Evolutionary conservation across 1,140 invertebrate genomes (phyloP), one percentile per base, ranked within the genome.

Genomic region (Drosophila prosaltans): DNA sequence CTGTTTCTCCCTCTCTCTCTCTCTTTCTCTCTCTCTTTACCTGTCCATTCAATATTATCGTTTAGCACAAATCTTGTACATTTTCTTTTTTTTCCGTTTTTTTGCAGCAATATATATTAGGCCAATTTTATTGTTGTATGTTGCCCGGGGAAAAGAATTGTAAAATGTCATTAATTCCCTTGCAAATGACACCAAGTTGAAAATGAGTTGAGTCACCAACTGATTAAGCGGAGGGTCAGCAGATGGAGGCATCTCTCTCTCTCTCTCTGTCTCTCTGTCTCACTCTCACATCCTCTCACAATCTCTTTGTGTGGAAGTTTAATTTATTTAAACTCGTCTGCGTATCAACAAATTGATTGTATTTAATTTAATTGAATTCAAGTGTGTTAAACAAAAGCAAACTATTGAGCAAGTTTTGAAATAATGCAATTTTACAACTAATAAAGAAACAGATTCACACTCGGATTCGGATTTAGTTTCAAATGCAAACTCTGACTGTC

Each of bases 301-400:
- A 26, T 51, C 45, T 51, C 45, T 51, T 26, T 51, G 45, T 30
- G 59, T 67, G n/a, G 73, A 60, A 30, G 74, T 74, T 77, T 67
- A 80, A 89, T 89, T 81, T 83, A 70, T 90, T 89, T 89, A 81
- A 89, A 89, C 69, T 78, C 69, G 83, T 84, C 68, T 89, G 84
- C 85, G 85, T 84, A 89, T 84, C 74, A 84, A 90, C 84, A 89
- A 90, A 81, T 89, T 89, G 84, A 89, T 89, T 84, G 84, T 70
- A 90, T 89, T 89, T 90, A 84, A 89, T 90, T 81, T 65, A 84
- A 85, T 84, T 89, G 65, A 83, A 83, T 72, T 71, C 84, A 65
- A 73, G 62, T 77, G 74, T 66, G 74, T 64, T 41, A 55, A 76
- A 63, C 55, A 36, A 36, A 36, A 36, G 72, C 55, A 57, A 59